phyloP scores from a whole-genome alignment of 2,888 invertebrate species.

The Meandrusa payeni region DNA sequence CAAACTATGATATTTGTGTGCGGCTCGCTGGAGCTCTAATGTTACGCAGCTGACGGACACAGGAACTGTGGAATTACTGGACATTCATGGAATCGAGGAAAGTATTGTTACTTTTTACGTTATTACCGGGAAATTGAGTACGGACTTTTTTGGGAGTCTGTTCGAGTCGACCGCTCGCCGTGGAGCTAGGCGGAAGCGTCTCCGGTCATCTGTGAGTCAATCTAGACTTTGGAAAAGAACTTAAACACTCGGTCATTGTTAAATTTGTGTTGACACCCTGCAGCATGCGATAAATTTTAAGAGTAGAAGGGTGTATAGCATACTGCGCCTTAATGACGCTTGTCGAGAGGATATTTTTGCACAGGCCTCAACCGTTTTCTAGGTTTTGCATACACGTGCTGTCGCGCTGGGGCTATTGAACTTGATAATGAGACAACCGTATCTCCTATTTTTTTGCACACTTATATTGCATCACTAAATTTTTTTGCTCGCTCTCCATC shows the following conservation, averaged over 20 bases:
- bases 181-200: constrained; percentile 34
- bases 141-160: neutral
- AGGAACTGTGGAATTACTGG: constrained; percentile 67
- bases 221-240: constrained; percentile 45
- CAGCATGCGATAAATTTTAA: constrained; percentile 67
- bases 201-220: constrained; percentile 53
- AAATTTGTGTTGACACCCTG: constrained; percentile 67
- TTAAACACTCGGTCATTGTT: constrained; percentile 65
- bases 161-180: constrained; percentile 2
- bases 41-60: constrained; percentile 60
- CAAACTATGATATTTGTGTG: constrained; percentile 74
- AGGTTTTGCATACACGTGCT: constrained; percentile 79
- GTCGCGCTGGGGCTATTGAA: constrained; percentile 74
- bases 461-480: constrained; percentile 67
- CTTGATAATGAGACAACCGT: constrained; percentile 76
- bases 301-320: constrained; percentile 43
- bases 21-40: constrained; percentile 61
- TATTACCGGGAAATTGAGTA: neutral
- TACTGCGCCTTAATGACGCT: constrained; percentile 64
- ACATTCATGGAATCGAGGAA: constrained; percentile 74
- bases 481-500: constrained; percentile 38
- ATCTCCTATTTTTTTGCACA: constrained; percentile 60
- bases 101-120: constrained; percentile 56
- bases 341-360: constrained; percentile 61
- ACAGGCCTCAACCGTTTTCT: constrained; percentile 43